A percentile compares a stretch with the other conserved stretches of the same genome.
These are phyloP conservation scores for Petrosia ficiformis DNA, from an alignment of 37 sponge, comb jelly and placozoan genomes.

Conservation along the genomic window DNA sequence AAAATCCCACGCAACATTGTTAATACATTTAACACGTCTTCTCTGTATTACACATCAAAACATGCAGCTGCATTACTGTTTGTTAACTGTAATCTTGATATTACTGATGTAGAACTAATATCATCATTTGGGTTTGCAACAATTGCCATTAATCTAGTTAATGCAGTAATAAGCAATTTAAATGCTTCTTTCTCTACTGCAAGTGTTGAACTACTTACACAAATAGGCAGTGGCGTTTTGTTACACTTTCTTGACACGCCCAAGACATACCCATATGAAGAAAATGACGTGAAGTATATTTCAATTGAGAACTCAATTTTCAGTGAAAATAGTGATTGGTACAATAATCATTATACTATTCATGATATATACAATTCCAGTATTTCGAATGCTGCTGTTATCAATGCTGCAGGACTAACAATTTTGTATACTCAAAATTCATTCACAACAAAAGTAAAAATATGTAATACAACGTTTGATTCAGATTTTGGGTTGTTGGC, in stretches of 20 bases:
- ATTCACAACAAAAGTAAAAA: background rate
- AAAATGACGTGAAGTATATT: no score
- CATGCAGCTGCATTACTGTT: background rate
- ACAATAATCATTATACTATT: background rate
- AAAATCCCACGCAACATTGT: no score
- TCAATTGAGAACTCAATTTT: background rate
- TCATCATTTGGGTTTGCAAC: background rate
- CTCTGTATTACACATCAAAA: background rate
- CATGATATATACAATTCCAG: background rate
- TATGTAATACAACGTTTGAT: background rate
- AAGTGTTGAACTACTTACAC: background rate
- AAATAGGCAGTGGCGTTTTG: background rate
- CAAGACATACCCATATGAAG: background rate
- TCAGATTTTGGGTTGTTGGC: background rate
- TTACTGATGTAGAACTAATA: background rate
- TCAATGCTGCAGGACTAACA: background rate
- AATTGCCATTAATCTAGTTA: background rate
- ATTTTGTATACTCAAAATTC: background rate
- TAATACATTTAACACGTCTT: no score
- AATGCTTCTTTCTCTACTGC: background rate
- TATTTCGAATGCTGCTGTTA: background rate
- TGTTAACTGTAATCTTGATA: background rate
- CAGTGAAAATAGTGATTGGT: background rate
- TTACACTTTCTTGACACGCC: background rate
- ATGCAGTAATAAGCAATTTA: no score